phyloP scores from a whole-genome alignment of 2,888 invertebrate genomes.

The Ditylenchus weischeri region DNA sequence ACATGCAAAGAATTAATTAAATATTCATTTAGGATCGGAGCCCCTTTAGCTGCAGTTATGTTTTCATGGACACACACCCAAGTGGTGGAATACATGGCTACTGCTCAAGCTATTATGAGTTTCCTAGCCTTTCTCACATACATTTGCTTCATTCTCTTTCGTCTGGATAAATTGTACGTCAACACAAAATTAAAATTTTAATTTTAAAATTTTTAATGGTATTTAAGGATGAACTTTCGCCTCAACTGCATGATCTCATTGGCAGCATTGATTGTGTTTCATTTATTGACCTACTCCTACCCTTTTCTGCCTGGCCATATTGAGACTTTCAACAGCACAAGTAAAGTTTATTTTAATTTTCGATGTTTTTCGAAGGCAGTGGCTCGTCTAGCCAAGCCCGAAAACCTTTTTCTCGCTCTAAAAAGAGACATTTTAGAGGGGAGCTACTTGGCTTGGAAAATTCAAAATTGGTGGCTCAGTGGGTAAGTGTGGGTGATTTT shows the following conservation, averaged over 20 bases:
- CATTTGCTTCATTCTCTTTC: constrained; percentile 55
- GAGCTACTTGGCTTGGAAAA: too few relatives aligned
- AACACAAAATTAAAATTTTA: constrained; percentile 7
- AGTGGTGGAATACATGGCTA: constrained; percentile 59
- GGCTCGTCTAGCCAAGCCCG: too few relatives aligned
- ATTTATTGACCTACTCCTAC: constrained; percentile 44
- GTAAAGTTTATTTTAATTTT: background rate
- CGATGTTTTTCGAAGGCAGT: too few relatives aligned
- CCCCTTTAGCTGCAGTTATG: constrained; percentile 60
- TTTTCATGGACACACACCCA: constrained; percentile 59
- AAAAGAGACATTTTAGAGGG: too few relatives aligned
- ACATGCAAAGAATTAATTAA: too few relatives aligned
- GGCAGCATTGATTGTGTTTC: constrained; percentile 35
- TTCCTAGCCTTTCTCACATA: constrained; percentile 57
- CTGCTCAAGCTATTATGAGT: constrained; percentile 54
- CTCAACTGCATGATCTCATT: constrained; percentile 22
- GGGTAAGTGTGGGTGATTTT: too few relatives aligned
- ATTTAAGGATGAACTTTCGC: constrained; percentile 25
- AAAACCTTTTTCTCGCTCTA: too few relatives aligned
- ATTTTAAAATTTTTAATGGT: background rate
- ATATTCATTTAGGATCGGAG: constrained; percentile 41
- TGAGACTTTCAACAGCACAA: constrained; percentile 18
- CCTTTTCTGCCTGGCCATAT: constrained; percentile 35
- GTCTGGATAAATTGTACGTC: constrained; percentile 45
- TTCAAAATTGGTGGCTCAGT: too few relatives aligned